These are phyloP conservation scores for Troilus luridus DNA, from an alignment of 2,888 invertebrate species.

Conservation along the genomic window DNA sequence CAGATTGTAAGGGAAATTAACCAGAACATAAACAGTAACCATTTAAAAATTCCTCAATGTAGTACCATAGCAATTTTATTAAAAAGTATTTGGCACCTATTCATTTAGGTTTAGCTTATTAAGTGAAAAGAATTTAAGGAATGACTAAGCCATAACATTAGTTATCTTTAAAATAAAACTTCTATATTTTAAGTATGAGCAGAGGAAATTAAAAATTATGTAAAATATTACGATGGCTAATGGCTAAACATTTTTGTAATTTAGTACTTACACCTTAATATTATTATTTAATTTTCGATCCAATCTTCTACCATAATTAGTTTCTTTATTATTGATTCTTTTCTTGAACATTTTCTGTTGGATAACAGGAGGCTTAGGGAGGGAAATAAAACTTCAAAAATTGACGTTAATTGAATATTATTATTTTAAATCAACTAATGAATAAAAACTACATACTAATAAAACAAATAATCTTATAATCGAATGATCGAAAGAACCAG, in stretches of 20 bases:
- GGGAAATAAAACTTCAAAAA: conserved; percentile 62
- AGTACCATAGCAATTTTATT: too few relatives aligned
- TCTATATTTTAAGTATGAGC: background rate
- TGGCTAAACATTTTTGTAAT: background rate
- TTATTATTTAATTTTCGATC: conserved; percentile 47
- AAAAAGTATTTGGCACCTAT: background rate
- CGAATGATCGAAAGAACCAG: too few relatives aligned
- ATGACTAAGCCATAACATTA: background rate
- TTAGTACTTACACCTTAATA: conserved; percentile 49
- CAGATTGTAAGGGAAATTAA: too few relatives aligned
- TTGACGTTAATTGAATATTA: background rate
- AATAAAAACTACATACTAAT: background rate
- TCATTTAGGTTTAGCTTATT: background rate
- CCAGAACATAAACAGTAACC: too few relatives aligned
- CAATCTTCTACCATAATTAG: conserved; percentile 24
- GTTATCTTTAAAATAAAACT: background rate
- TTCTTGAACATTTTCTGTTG: background rate
- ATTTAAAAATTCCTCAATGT: too few relatives aligned
- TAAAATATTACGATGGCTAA: background rate
- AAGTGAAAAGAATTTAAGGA: background rate
- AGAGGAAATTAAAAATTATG: background rate
- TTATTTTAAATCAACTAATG: background rate
- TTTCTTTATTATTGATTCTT: conserved; percentile 8
- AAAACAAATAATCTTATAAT: too few relatives aligned
- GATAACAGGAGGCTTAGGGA: conserved; percentile 21